Evolutionary conservation across 2,888 invertebrate genomes (phyloP), one percentile per base, ranked within the genome.

Genomic region (Tridacna gigas): DNA sequence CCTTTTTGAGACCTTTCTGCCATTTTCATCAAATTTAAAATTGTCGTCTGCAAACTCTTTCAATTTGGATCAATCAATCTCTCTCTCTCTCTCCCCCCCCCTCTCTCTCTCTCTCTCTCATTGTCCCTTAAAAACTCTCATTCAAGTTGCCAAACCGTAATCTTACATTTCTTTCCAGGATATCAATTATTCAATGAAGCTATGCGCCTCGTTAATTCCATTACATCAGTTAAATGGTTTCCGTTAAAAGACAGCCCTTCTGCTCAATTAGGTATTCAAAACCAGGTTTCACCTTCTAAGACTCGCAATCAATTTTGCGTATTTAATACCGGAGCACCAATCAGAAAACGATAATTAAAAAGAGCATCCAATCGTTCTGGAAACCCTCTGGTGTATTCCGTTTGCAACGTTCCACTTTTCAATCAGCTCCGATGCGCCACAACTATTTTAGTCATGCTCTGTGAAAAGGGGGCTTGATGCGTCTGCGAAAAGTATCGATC

Each of bases 321-420:
- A 71, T 71, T 51, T 71, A 71, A 71, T 71, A 71, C 71, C 51
- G 51, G 51, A 45, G 25, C 51, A 51, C 71, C 71, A 71, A 71
- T 71, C 71, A 71, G 71, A 71, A 71, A 71, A 71, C 71, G 71
- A 71, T 71, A 71, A 71, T 71, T 71, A 71, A 71, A 71, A 45
- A 71, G 51, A 51, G 26, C 71, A 71, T 51, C 71, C 71, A 71
- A 71, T 71, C 71, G 71, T 22, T 47, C n/a, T 20, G 51, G 25
- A 48, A 71, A 71, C 48, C 71, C 71, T 71, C 71, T 71, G 5
- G 71, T 71, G 71, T 25, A 47, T 71, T 71, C 47, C 48, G 51
- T 25, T 51, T 71, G 71, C 71, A 47, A 11, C 3, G 22, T 51
- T 71, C 71, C 26, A 71, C 28, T 69, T n/a, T 47, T 69, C 69